phyloP scores from a whole-genome alignment of 2,797 vertebrate genomes.

The Gouania willdenowi region DNA sequence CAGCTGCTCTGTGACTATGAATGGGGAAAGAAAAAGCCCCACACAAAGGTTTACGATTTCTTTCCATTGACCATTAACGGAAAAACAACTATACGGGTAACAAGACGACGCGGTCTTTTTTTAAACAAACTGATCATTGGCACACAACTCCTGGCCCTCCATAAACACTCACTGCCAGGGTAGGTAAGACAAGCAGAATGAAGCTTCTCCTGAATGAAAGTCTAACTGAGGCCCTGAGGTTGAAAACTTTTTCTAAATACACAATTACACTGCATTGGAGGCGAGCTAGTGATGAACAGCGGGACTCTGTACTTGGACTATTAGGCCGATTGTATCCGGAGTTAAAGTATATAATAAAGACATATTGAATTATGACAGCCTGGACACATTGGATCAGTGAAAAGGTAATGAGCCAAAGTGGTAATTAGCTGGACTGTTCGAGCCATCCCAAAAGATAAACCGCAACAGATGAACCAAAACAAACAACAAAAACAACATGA shows the following conservation, averaged over 20 bases:
- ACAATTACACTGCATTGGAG: constrained; percentile 5
- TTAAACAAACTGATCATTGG: too few relatives aligned
- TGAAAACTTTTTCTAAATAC: constrained; percentile 44
- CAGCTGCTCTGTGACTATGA: too few relatives aligned
- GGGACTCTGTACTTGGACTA: constrained; percentile 15
- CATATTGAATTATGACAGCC: constrained; percentile 13
- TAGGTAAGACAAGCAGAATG: constrained; percentile 28
- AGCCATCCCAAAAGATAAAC: constrained; percentile 13
- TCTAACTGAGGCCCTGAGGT: constrained; percentile 78
- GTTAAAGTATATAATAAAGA: too few relatives aligned
- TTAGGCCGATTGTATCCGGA: constrained; percentile 43
- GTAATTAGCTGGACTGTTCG: constrained; percentile 6
- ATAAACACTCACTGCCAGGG: constrained; percentile 14
- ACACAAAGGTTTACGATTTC: too few relatives aligned
- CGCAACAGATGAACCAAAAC: constrained; percentile 7
- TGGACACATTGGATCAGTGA: constrained; percentile 10
- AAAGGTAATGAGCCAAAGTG: constrained; percentile 28
- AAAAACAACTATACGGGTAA: too few relatives aligned
- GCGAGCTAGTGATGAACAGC: constrained; percentile 3
- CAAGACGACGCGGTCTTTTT: too few relatives aligned
- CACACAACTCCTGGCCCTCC: constrained; percentile 22
- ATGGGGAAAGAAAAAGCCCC: too few relatives aligned
- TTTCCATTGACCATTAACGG: too few relatives aligned
- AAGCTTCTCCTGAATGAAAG: constrained; percentile 47
- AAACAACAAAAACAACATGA: constrained; percentile 7